Evolutionary conservation across 1,140 invertebrate genomes (phyloP).

Genomic region (Linepithema humile): DNA sequence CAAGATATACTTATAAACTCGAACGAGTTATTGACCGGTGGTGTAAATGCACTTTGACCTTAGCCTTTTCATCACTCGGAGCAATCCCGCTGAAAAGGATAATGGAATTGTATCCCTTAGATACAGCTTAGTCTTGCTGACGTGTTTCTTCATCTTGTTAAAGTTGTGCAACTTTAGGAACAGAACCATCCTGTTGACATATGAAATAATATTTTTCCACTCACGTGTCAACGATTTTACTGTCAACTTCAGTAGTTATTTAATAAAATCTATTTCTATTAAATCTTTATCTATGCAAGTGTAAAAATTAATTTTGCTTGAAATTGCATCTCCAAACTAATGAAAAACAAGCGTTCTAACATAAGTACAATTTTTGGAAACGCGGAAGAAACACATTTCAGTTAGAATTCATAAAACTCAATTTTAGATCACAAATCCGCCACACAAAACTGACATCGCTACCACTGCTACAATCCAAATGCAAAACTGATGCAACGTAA

Average conservation of each 20-base stretch:
- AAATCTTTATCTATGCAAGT: no score
- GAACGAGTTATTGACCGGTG: slow-evolving; percentile 36
- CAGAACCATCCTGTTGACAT: slow-evolving; percentile 5
- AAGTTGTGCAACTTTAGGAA: not conserved
- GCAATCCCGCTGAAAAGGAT: slow-evolving; percentile 12
- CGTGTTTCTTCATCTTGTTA: not conserved
- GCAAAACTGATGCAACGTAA: not conserved
- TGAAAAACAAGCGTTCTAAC: not conserved
- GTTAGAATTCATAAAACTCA: not conserved
- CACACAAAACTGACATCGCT: not conserved
- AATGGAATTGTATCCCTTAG: slow-evolving; percentile 29
- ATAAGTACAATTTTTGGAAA: not conserved
- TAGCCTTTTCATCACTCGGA: slow-evolving; percentile 17
- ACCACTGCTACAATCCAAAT: not conserved
- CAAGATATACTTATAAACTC: slow-evolving; percentile 1
- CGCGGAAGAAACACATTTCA: no score
- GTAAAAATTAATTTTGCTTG: not conserved
- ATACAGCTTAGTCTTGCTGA: not conserved
- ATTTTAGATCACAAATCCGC: not conserved
- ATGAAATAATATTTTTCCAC: not conserved
- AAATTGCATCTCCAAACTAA: no score
- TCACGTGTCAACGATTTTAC: not conserved
- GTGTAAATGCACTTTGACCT: slow-evolving; percentile 51
- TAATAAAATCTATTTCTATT: not conserved
- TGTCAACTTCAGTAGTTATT: not conserved